phyloP scores from a whole-genome alignment of 2,113 vertebrate genomes.

The Nerophis ophidion region DNA sequence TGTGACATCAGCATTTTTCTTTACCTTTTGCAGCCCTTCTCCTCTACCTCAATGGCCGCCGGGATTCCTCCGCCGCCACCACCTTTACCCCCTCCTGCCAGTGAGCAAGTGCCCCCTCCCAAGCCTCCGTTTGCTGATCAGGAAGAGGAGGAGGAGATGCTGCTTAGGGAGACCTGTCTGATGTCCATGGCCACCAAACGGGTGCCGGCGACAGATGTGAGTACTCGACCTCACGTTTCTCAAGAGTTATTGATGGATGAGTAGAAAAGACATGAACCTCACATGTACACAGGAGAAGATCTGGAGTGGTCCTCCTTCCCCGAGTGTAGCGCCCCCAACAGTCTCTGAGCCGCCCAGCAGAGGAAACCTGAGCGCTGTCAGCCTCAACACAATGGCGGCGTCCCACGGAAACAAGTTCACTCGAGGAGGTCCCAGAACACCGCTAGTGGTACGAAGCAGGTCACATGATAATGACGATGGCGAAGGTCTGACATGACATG shows the following conservation, averaged over 20 bases:
- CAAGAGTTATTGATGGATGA: neutral
- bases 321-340: slow-evolving; percentile 53
- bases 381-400: slow-evolving; percentile 80
- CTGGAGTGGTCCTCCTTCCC: slow-evolving; percentile 80
- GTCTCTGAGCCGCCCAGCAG: slow-evolving; percentile 62
- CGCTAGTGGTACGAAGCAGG: slow-evolving; percentile 58
- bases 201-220: slow-evolving; percentile 49
- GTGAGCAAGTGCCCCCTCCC: slow-evolving; percentile 85
- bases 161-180: slow-evolving; percentile 89
- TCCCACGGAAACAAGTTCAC: slow-evolving; percentile 77
- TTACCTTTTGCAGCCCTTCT: slow-evolving; percentile 62
- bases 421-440: slow-evolving; percentile 74
- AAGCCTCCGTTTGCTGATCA: slow-evolving; percentile 96
- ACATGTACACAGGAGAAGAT: slow-evolving; percentile 67
- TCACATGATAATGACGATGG: neutral
- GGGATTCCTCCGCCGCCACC: slow-evolving; percentile 82
- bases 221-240: neutral
- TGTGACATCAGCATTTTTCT: neutral
- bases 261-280: neutral
- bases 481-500: neutral
- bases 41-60: slow-evolving; percentile 58
- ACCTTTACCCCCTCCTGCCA: slow-evolving; percentile 77
- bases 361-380: slow-evolving; percentile 79
- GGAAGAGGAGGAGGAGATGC: slow-evolving; percentile 98
- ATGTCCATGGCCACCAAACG: slow-evolving; percentile 90